Evolutionary conservation across 2,113 vertebrate species (phyloP).

Genomic region (Cyphomyrus discorhynchus): DNA sequence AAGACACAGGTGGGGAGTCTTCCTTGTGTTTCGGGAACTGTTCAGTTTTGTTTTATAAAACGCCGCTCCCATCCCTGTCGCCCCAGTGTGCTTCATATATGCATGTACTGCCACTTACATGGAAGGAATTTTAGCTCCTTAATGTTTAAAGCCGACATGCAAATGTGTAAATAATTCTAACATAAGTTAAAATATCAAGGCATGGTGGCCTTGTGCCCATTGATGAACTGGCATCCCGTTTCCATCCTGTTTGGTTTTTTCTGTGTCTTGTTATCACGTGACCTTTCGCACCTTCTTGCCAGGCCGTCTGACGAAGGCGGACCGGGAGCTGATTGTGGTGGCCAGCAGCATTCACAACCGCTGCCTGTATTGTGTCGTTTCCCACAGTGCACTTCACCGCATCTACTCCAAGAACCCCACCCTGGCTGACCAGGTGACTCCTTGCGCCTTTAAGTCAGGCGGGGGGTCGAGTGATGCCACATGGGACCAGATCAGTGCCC

Average conservation of each 20-base stretch:
- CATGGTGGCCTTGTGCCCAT: too few relatives aligned
- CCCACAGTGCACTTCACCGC: slow-evolving; percentile 71
- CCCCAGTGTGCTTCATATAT: not conserved
- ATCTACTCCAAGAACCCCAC: slow-evolving; percentile 74
- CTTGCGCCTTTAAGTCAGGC: slow-evolving; percentile 31
- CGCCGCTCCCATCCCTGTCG: not conserved
- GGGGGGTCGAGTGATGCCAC: not conserved
- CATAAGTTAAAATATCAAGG: not conserved
- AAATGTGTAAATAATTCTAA: not conserved
- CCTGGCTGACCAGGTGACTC: slow-evolving; percentile 64
- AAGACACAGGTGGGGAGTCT: slow-evolving; percentile 67
- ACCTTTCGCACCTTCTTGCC: slow-evolving; percentile 19
- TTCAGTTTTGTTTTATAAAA: not conserved
- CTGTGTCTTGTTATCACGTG: not conserved
- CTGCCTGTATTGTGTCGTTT: slow-evolving; percentile 72
- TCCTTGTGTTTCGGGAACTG: not conserved
- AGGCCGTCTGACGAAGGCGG: slow-evolving; percentile 72
- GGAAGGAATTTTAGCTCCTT: not conserved
- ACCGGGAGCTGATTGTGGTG: slow-evolving; percentile 75
- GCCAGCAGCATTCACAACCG: slow-evolving; percentile 69
- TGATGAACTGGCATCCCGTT: not conserved
- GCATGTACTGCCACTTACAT: not conserved
- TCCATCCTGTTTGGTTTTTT: not conserved
- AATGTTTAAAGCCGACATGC: not conserved
- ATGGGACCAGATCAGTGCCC: not conserved